Percentiles rank a stretch among this genome's conserved stretches.
Evolutionary conservation across 2,888 invertebrate species (phyloP).

Genomic region (Deroplatys truncata): DNA sequence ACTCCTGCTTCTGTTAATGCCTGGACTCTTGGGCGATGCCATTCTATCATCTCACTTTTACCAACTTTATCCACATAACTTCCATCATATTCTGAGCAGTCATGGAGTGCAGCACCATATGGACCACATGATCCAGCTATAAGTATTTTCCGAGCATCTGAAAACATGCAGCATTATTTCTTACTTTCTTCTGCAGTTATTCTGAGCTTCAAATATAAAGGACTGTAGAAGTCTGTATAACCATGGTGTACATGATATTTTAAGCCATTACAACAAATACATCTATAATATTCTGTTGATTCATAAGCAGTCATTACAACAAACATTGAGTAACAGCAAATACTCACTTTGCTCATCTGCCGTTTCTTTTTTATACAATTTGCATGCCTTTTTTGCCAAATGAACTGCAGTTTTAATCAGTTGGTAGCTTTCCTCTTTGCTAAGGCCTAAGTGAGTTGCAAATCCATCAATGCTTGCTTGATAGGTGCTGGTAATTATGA

Average conservation of each 20-base stretch:
- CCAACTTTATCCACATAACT: slow-evolving; percentile 64
- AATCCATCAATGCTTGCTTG: slow-evolving; percentile 80
- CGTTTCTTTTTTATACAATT: not conserved
- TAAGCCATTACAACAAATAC: no score
- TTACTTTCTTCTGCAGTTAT: not conserved
- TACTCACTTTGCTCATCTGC: not conserved
- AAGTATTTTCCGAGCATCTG: slow-evolving; percentile 47
- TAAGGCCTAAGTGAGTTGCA: slow-evolving; percentile 65
- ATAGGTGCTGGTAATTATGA: slow-evolving; percentile 86
- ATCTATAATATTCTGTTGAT: no score
- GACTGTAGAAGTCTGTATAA: no score
- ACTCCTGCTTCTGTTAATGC: slow-evolving; percentile 76
- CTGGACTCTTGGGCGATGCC: slow-evolving; percentile 80
- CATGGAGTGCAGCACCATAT: slow-evolving; percentile 84
- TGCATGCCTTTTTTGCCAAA: slow-evolving; percentile 54
- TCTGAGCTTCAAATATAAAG: not conserved
- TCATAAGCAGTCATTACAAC: no score
- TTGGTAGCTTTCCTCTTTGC: slow-evolving; percentile 61
- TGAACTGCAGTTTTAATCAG: slow-evolving; percentile 71
- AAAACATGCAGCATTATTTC: not conserved
- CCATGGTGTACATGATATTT: no score
- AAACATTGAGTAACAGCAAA: not conserved
- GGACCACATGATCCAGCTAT: slow-evolving; percentile 90
- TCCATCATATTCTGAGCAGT: slow-evolving; percentile 93
- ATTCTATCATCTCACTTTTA: slow-evolving; percentile 63